Evolutionary conservation across 2,888 invertebrate species (phyloP), one percentile per base, ranked within the genome.

Genomic region (Hololepta plana): DNA sequence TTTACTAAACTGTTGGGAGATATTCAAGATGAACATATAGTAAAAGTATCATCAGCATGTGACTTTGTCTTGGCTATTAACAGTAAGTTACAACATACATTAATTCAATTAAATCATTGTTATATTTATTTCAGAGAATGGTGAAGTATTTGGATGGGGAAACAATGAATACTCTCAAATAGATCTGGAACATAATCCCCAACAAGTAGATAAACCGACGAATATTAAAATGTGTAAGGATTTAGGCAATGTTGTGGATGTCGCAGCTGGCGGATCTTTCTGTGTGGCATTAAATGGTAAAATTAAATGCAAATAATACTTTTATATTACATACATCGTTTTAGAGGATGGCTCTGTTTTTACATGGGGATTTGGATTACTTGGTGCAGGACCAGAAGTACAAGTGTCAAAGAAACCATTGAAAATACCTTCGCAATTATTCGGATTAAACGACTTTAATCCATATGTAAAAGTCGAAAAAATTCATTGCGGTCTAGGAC

Each of bases 81-180:
- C 55, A 82, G 80, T 80, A 49, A 46, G 35, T 29, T 28, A 6
- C n/a, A 2, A 20, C 13, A 24, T 14, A 15, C 10, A 29, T 16
- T 14, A 25, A 23, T 12, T 33, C n/a, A n/a, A n/a, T n/a, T n/a
- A n/a, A n/a, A n/a, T n/a, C n/a, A n/a, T n/a, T n/a, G n/a, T n/a
- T n/a, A 7, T 17, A 7, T 21, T 32, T 33, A 33, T 45, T 45
- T 24, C 44, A 79, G 84, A 87, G 35, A 71, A 72, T 40, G 91
- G 93, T 3, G 81, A 90, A 42, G 64, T 90, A 2, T 95, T 91
- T 55, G 95, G 91, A 1, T 96, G 95, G 93, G 95, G 96, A 4
- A 95, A 91, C 51, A 76, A 81, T 0, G 95, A 96, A 55, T 93
- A 91, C 45, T 72, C 73, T 0, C 95, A 95, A 51, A 58, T 96